Evolutionary conservation across 2,113 vertebrate genomes (phyloP).

Genomic region (Apaloderma vittatum): DNA sequence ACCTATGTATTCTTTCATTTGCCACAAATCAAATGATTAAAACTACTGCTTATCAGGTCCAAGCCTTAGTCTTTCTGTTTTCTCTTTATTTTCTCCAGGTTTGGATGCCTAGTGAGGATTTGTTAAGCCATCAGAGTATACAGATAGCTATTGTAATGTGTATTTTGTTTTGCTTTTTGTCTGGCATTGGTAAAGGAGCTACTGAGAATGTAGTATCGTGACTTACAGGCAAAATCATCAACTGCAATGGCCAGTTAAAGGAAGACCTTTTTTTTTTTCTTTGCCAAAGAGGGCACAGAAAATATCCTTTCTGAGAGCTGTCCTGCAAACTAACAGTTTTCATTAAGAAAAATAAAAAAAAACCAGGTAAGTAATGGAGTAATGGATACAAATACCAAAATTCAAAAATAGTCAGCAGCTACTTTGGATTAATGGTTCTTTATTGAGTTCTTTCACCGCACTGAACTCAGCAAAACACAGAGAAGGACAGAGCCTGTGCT

Average conservation of each 20-base stretch:
- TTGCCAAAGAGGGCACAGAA: not conserved
- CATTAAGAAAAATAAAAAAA: not conserved
- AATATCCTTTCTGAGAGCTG: not conserved
- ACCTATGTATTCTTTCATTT: not conserved
- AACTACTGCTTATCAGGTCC: not conserved
- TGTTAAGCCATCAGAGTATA: not conserved
- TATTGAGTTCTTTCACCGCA: not conserved
- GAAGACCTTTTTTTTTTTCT: not conserved
- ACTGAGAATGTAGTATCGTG: not conserved
- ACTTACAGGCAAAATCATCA: not conserved
- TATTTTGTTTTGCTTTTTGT: not conserved
- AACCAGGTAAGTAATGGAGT: not conserved
- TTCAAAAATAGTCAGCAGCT: not conserved
- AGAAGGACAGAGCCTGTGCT: not conserved
- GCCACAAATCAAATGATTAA: not conserved
- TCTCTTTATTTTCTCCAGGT: not conserved
- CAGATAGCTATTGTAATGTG: not conserved
- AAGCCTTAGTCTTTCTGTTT: not conserved
- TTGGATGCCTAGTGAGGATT: not conserved
- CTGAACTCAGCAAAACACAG: not conserved
- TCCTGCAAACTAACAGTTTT: not conserved
- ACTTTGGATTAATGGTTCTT: not conserved
- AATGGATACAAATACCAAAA: slow-evolving; percentile 1
- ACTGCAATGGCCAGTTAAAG: not conserved
- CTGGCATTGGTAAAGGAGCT: not conserved